Evolutionary conservation across 2,113 vertebrate species (phyloP).

Genomic region (Acanthisitta chloris): DNA sequence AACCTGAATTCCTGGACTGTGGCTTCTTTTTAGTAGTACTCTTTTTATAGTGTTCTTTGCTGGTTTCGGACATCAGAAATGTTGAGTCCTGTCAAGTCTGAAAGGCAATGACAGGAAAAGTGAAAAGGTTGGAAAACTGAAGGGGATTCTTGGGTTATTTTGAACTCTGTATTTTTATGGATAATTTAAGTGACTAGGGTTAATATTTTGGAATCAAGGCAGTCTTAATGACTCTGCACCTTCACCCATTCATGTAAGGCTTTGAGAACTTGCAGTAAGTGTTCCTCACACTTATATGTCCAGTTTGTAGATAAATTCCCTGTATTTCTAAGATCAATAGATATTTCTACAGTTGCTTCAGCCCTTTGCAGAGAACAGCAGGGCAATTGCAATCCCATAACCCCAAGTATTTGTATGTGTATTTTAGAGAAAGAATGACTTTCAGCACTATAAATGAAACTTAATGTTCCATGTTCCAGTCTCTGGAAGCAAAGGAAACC

Average conservation of each 20-base stretch:
- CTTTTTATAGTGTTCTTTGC: constrained; percentile 46
- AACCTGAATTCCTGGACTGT: neutral
- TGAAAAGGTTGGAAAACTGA: constrained; percentile 16
- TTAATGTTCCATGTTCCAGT: neutral
- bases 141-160: constrained; percentile 46
- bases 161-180: constrained; percentile 10
- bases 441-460: neutral
- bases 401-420: neutral
- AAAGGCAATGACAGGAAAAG: neutral
- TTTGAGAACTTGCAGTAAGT: neutral
- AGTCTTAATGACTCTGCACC: constrained; percentile 22
- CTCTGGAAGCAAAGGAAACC: constrained; percentile 16
- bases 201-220: constrained; percentile 39
- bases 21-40: neutral
- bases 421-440: neutral
- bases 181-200: constrained; percentile 5
- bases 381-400: neutral
- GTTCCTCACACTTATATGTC: neutral
- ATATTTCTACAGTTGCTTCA: neutral
- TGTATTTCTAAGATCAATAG: neutral
- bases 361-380: neutral
- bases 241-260: constrained; percentile 17
- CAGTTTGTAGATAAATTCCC: neutral
- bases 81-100: neutral
- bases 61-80: constrained; percentile 5